Base-by-base conservation (phyloP, 2,888 invertebrate species). In the Embidobia sp. region DNA sequence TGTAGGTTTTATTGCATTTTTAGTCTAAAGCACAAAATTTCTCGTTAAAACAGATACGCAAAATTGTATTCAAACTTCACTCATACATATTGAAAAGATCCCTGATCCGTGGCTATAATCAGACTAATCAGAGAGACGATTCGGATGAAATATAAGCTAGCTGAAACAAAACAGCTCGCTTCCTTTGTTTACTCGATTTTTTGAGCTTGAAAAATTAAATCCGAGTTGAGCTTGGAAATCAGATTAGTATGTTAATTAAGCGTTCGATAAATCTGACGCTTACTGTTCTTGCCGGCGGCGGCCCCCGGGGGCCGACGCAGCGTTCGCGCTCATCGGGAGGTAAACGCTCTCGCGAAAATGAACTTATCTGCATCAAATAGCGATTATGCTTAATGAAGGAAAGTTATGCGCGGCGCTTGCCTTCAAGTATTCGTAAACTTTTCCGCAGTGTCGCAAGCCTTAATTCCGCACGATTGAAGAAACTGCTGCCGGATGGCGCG, bases 351-450 rank as follows among this genome's bases (percentile, higher is more conserved):
- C 78, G 75, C 78, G 81, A 85, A 84, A 85, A 85, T 84, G 79
- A 84, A 84, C 84, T 83, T 84, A 86, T 86, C 85, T 85, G 85
- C 85, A 85, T 86, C 82, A 84, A 84, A 85, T 80, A 81, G 84
- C 82, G 85, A 84, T 85, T 86, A 85, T 85, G 80, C 81, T 83
- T 84, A 85, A 85, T 81, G 85, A 85, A 84, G 83, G 79, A 80
- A 80, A 83, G 84, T 84, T 83, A 82, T 83, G 81, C 79, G 77
- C 73, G 55, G 63, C 77, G 77, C 66, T 80, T 78, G 69, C 66
- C 79, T 74, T 78, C 75, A 66, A 74, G 80, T 78, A 82, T 81
- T 83, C 78, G 75, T 64, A 80, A 84, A 84, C 77, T 82, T 84
- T 84, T 81, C 79, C 80, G 73, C 72, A 77, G 79, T 66, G 72